Conservation (phyloP, 1,140 invertebrate species). For the Copidosoma floridanum region DNA sequence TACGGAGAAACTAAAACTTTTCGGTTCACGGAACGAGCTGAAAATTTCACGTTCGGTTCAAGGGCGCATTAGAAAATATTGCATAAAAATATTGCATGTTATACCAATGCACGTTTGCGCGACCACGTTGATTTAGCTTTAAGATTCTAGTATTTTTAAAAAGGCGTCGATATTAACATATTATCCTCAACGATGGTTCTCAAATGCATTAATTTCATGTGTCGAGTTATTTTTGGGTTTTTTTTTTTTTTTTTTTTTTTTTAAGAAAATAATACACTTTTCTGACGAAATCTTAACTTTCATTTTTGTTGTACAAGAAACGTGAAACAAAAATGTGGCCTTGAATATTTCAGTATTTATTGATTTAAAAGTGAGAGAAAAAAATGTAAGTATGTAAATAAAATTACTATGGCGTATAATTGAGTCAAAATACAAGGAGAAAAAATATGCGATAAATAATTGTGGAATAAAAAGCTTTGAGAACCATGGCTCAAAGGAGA, state of each 20-base stretch:
- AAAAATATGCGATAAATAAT: not conserved
- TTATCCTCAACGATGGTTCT: constrained; percentile 37
- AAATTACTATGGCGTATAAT: not conserved
- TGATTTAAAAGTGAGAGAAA: constrained; percentile 3
- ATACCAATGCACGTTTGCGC: constrained; percentile 16
- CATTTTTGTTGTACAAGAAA: constrained; percentile 21
- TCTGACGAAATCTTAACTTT: constrained; percentile 11
- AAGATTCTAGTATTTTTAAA: constrained; percentile 43
- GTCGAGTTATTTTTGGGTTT: too few species aligned
- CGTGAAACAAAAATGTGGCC: constrained; percentile 12
- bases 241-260: too few species aligned
- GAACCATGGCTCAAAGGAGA: constrained; percentile 23
- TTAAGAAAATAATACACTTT: constrained; percentile 17
- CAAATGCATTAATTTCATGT: constrained; percentile 6
- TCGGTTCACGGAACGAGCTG: too few species aligned
- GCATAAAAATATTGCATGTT: not conserved
- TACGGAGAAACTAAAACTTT: too few species aligned
- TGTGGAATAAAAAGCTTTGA: not conserved
- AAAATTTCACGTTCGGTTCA: too few species aligned
- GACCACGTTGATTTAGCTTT: constrained; percentile 36
- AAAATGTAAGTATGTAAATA: constrained; percentile 7
- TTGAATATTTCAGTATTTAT: constrained; percentile 23
- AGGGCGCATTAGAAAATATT: too few species aligned
- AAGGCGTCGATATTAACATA: constrained; percentile 35
- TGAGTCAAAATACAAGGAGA: not conserved